Conservation (phyloP, 2,113 vertebrate genomes). For the Pantherophis guttatus region DNA sequence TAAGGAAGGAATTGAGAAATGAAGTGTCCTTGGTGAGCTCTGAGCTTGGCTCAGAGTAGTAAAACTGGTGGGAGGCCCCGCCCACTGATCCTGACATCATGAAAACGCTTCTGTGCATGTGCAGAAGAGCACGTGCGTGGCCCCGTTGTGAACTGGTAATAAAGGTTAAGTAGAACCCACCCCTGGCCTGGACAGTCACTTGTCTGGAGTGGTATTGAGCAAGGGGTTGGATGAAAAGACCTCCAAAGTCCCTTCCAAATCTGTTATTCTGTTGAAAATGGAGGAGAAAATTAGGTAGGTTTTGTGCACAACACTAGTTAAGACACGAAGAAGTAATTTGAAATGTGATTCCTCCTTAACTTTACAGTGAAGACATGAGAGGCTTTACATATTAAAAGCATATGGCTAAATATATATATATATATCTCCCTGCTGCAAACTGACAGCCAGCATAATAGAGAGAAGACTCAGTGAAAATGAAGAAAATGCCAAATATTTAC, state of each 20-base stretch:
- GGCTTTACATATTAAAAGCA: neutral
- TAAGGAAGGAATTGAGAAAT: neutral
- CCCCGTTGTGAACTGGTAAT: too few species aligned
- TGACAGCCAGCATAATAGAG: neutral
- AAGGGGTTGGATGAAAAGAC: too few species aligned
- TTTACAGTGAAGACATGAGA: neutral
- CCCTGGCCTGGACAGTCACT: too few species aligned
- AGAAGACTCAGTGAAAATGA: neutral
- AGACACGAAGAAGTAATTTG: neutral
- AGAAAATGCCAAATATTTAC: neutral
- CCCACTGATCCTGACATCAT: too few species aligned
- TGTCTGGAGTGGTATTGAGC: too few species aligned
- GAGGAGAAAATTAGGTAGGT: neutral
- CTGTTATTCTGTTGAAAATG: neutral
- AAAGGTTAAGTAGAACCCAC: too few species aligned
- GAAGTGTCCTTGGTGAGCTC: too few species aligned
- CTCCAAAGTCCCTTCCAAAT: neutral
- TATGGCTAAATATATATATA: neutral
- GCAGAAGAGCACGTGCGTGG: too few species aligned
- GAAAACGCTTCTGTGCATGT: too few species aligned
- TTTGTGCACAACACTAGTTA: neutral
- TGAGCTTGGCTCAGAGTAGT: too few species aligned
- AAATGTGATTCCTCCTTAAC: neutral
- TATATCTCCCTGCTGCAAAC: neutral
- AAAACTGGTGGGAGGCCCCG: too few species aligned